These are phyloP conservation scores for Phylloscopus trochilus DNA, from an alignment of 2,113 vertebrate species.

Conservation along the genomic window DNA sequence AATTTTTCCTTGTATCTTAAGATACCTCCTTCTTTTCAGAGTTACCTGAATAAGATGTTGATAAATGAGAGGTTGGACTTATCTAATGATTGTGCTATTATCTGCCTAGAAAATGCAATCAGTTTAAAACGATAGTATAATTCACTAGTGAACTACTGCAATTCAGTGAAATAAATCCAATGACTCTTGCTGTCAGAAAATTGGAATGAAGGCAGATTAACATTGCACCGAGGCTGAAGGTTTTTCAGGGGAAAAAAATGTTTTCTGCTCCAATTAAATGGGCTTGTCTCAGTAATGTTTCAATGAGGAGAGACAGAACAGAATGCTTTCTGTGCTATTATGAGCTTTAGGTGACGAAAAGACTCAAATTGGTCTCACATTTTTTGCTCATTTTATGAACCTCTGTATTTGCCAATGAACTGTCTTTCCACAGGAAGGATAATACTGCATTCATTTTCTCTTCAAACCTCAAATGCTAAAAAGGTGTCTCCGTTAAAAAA, in stretches of 20 bases:
- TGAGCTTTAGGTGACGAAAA: not conserved
- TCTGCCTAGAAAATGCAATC: constrained; percentile 20
- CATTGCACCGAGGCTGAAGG: not conserved
- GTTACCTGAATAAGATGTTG: not conserved
- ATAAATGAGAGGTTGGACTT: constrained; percentile 4
- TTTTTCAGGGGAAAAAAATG: not conserved
- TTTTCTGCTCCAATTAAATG: not conserved
- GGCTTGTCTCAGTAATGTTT: not conserved
- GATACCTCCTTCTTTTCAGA: not conserved
- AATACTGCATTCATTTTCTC: not conserved
- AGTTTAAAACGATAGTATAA: constrained; percentile 6
- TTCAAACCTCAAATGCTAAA: not conserved
- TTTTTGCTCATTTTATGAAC: not conserved
- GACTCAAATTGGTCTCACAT: not conserved
- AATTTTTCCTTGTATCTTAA: not conserved
- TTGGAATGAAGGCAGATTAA: constrained; percentile 29
- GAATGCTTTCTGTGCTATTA: not conserved
- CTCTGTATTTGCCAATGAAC: not conserved
- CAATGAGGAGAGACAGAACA: not conserved
- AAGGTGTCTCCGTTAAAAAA: not conserved
- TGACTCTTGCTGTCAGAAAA: constrained; percentile 22
- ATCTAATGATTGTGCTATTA: not conserved
- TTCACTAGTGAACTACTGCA: not conserved
- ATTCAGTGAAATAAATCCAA: constrained; percentile 50
- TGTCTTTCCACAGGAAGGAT: not conserved